These are phyloP conservation scores for Cercopithecus mona DNA, from an alignment of 2,113 vertebrate species.

Conservation along the genomic window DNA sequence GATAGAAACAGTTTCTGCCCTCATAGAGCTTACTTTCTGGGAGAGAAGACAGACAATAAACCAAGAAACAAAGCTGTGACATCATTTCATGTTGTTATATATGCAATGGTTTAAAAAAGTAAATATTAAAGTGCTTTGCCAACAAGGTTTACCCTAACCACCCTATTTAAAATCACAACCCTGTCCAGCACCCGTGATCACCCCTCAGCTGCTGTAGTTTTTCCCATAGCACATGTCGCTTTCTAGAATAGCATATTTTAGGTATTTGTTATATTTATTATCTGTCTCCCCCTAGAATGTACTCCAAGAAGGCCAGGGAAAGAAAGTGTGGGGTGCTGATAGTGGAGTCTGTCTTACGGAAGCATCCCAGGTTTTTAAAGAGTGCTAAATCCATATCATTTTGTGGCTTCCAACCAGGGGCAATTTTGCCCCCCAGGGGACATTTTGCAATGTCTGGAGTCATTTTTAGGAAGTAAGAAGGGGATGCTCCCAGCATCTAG, in stretches of 20 bases:
- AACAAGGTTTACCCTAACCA: background rate
- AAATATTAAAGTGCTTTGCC: background rate
- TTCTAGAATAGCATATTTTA: background rate
- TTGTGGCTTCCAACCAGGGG: background rate
- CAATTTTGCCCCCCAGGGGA: background rate
- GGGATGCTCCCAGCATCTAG: background rate
- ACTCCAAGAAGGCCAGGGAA: background rate
- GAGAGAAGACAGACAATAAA: background rate
- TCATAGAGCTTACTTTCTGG: background rate
- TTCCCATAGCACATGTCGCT: background rate
- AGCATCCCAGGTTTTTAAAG: background rate
- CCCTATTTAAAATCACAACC: background rate
- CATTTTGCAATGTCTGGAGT: background rate
- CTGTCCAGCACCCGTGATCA: background rate
- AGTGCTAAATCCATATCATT: background rate
- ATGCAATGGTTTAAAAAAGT: background rate
- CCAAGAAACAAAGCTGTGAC: background rate
- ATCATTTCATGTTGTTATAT: background rate
- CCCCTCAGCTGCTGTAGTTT: background rate
- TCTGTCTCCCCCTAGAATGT: background rate
- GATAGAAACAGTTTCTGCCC: background rate
- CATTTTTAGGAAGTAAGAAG: background rate
- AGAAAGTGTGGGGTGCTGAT: accelerated
- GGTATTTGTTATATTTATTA: background rate
- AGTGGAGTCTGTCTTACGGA: background rate